Evolutionary conservation across 2,113 vertebrate genomes (phyloP).

Genomic region (Pionites leucogaster): DNA sequence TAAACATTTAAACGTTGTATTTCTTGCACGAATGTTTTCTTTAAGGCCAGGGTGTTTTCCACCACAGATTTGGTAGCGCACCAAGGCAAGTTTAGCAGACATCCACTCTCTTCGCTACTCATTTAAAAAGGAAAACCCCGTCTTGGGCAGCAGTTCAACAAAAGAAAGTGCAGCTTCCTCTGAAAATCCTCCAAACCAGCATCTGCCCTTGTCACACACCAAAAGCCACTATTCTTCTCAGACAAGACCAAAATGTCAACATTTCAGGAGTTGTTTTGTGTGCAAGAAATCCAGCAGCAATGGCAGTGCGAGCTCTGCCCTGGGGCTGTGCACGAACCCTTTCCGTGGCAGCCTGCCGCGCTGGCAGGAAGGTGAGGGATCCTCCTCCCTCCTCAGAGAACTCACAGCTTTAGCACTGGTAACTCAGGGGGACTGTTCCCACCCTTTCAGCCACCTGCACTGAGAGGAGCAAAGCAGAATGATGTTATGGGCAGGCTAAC

Average conservation of each 20-base stretch:
- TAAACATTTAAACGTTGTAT: background rate
- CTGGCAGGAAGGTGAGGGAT: background rate
- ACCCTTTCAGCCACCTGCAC: background rate
- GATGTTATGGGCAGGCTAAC: background rate
- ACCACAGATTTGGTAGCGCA: background rate
- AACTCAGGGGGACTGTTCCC: background rate
- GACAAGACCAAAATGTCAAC: background rate
- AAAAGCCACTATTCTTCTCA: background rate
- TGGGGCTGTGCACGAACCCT: fast-evolving
- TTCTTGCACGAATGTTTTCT: background rate
- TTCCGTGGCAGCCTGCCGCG: background rate
- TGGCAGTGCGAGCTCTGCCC: background rate
- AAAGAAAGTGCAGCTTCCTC: background rate
- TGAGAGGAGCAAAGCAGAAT: background rate
- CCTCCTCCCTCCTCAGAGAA: background rate
- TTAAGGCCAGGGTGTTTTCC: background rate
- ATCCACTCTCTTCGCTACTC: background rate
- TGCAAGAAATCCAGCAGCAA: background rate
- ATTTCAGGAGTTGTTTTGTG: background rate
- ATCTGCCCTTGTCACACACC: background rate
- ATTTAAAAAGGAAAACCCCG: background rate
- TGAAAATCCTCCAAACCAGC: background rate
- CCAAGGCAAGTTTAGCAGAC: background rate
- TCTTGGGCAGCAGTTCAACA: background rate
- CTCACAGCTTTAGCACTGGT: background rate